These are phyloP conservation scores for Anoplolepis gracilipes DNA, from an alignment of 1,140 invertebrate species.

Conservation along the genomic window DNA sequence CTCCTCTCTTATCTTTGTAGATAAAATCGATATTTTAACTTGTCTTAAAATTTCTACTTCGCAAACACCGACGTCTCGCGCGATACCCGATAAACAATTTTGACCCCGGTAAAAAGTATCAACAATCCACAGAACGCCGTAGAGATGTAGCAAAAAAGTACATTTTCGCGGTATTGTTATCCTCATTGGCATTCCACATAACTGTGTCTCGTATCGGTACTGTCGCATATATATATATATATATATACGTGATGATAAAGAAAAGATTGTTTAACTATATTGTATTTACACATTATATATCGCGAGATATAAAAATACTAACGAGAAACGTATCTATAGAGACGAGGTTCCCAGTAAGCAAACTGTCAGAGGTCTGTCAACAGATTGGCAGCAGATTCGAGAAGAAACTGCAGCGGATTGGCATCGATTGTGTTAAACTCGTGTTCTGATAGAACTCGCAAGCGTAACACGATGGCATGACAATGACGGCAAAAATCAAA, in stretches of 20 bases:
- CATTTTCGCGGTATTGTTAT: conserved; percentile 35
- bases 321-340: conserved; percentile 81
- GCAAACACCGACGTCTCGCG: conserved; percentile 7
- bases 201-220: conserved; percentile 10
- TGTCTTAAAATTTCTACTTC: conserved; percentile 48
- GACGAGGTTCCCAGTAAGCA: conserved; percentile 71
- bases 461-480: no score
- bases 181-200: conserved; percentile 77
- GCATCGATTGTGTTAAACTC: no score
- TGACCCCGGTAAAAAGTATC: conserved; percentile 51
- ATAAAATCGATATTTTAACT: conserved; percentile 44
- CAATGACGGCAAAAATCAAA: no score
- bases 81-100: conserved; percentile 51
- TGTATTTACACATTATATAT: conserved; percentile 78
- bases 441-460: no score
- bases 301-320: conserved; percentile 84
- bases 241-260: conserved; percentile 69
- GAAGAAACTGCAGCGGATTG: no score
- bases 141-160: conserved; percentile 37
- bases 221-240: no score
- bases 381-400: no score
- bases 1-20: conserved; percentile 17
- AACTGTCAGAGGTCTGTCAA: no score
- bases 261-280: conserved; percentile 71
- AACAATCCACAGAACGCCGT: conserved; percentile 47